phyloP scores from a whole-genome alignment of 2,113 vertebrate genomes.

The Cinclus cinclus region DNA sequence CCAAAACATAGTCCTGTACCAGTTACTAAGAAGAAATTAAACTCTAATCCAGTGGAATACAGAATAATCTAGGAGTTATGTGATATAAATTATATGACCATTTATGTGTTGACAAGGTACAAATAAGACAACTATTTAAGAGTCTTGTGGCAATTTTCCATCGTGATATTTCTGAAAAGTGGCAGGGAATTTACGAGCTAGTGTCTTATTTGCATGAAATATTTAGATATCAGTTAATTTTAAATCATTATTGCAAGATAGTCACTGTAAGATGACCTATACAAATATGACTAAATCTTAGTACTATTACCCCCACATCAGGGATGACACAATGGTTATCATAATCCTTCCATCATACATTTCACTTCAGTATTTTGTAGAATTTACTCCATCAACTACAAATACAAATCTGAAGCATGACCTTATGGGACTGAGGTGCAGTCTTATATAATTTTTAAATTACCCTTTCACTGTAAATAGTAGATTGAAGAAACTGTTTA shows the following conservation, averaged over 20 bases:
- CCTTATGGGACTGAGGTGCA: background rate
- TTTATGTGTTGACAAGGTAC: background rate
- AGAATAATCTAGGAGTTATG: background rate
- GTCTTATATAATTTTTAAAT: background rate
- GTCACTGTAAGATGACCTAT: background rate
- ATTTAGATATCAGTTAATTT: background rate
- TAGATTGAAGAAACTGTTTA: background rate
- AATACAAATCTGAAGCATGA: background rate
- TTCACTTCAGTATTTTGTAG: background rate
- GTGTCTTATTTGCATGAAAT: background rate
- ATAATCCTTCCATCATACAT: background rate
- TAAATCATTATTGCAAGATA: background rate
- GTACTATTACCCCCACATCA: background rate
- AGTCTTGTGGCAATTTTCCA: background rate
- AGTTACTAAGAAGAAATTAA: background rate
- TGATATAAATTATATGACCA: background rate
- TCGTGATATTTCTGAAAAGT: background rate
- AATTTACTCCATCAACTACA: background rate
- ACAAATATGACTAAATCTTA: background rate
- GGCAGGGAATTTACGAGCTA: background rate
- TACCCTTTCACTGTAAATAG: background rate
- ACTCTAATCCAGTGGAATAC: background rate
- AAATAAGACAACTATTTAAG: background rate
- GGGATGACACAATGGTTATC: background rate
- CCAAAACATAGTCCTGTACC: background rate